phyloP scores from a whole-genome alignment of 2,113 vertebrate genomes.

The Craseonycteris thonglongyai region DNA sequence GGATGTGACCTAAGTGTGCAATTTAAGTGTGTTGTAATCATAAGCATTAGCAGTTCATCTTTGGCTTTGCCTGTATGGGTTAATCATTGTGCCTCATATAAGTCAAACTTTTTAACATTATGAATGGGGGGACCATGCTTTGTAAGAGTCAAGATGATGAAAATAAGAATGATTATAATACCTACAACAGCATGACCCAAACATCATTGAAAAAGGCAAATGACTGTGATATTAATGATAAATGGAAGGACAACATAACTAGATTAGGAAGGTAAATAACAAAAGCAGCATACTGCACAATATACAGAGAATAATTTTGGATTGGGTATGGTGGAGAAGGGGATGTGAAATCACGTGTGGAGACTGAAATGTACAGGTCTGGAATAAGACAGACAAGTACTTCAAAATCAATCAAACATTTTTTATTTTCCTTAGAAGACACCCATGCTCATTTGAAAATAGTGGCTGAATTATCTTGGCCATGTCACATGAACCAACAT shows the following conservation, averaged over 20 bases:
- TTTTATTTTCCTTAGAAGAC: not conserved
- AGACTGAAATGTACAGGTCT: not conserved
- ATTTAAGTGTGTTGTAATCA: not conserved
- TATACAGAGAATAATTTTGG: not conserved
- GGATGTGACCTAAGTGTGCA: not conserved
- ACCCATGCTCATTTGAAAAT: not conserved
- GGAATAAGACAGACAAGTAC: not conserved
- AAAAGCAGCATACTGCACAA: not conserved
- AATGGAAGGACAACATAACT: not conserved
- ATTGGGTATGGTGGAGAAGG: not conserved
- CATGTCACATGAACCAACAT: not conserved
- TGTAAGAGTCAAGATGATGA: not conserved
- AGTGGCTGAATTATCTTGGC: not conserved
- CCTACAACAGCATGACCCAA: not conserved
- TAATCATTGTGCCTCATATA: not conserved
- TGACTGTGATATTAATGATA: not conserved
- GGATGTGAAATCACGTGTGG: not conserved
- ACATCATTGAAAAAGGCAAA: not conserved
- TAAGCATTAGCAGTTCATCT: not conserved
- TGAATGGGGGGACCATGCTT: not conserved
- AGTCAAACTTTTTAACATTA: not conserved
- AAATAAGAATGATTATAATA: not conserved
- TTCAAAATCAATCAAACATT: not conserved
- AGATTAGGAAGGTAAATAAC: not conserved
- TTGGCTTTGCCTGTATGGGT: not conserved